Conservation (phyloP, 1,140 invertebrate genomes). For the Drosophila auraria region DNA sequence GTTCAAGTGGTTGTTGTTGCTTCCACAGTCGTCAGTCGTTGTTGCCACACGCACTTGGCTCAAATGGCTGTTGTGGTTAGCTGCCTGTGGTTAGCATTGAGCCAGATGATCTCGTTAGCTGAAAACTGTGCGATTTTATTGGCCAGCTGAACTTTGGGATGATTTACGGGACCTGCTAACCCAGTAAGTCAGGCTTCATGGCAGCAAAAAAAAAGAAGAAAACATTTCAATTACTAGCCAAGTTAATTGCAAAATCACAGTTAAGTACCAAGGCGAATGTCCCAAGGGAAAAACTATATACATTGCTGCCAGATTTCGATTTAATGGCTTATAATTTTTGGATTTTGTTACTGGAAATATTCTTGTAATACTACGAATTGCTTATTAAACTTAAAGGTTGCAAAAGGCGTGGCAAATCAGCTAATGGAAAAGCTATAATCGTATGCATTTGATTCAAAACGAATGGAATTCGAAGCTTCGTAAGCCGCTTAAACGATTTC, state of each 20-base stretch:
- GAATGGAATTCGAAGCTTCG: slow-evolving; percentile 8
- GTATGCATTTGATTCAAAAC: slow-evolving; percentile 6
- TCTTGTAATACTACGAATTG: slow-evolving; percentile 1
- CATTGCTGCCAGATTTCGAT: not conserved
- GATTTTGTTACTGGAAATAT: not conserved
- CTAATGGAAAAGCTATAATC: slow-evolving; percentile 1
- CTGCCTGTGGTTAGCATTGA: slow-evolving; percentile 63
- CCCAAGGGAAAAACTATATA: slow-evolving; percentile 7
- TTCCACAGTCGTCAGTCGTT: slow-evolving; percentile 10
- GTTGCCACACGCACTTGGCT: slow-evolving; percentile 56
- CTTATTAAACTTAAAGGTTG: slow-evolving; percentile 8
- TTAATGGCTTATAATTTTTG: not conserved
- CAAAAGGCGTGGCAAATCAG: slow-evolving; percentile 6
- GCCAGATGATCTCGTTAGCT: slow-evolving; percentile 50
- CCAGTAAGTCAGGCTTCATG: slow-evolving; percentile 12
- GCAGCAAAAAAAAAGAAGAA: slow-evolving; percentile 9
- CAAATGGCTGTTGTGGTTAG: slow-evolving; percentile 14
- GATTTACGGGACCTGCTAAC: slow-evolving; percentile 22
- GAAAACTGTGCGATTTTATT: slow-evolving; percentile 44
- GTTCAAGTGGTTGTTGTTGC: slow-evolving; percentile 17
- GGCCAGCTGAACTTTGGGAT: slow-evolving; percentile 25
- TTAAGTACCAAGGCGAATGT: slow-evolving; percentile 6
- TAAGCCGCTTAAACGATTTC: slow-evolving; percentile 8
- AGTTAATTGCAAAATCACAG: slow-evolving; percentile 19
- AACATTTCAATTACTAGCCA: slow-evolving; percentile 19